Percentiles rank a stretch among this genome's conserved stretches.
Conservation (phyloP, 2,113 vertebrate genomes). For the Ardeotis arabs region DNA sequence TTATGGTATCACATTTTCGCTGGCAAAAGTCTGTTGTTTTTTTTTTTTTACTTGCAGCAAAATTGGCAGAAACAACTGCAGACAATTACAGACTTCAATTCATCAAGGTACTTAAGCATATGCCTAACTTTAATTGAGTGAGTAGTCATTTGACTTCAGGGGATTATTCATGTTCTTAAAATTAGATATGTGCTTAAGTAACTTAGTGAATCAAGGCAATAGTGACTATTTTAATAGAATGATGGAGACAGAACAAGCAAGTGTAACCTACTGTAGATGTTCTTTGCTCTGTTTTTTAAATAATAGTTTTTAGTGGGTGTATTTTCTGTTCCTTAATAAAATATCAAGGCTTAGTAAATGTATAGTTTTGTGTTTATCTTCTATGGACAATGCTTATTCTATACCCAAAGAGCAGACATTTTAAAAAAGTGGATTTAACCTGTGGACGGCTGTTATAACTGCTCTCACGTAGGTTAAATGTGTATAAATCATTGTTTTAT, state of each 20-base stretch:
- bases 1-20: neutral
- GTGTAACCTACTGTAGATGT: neutral
- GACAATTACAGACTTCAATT: slow-evolving; percentile 44
- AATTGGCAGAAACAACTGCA: slow-evolving; percentile 50
- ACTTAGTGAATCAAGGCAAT: slow-evolving; percentile 17
- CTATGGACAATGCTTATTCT: neutral
- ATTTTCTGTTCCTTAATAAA: neutral
- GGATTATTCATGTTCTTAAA: slow-evolving; percentile 26
- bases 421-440: neutral
- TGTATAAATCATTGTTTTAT: slow-evolving; percentile 22
- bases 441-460: neutral
- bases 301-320: neutral
- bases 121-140: slow-evolving; percentile 40
- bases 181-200: slow-evolving; percentile 17
- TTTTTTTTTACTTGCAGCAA: neutral
- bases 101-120: slow-evolving; percentile 40
- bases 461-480: neutral
- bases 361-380: neutral
- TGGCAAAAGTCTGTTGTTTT: neutral
- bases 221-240: neutral
- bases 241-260: neutral
- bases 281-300: neutral
- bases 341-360: neutral
- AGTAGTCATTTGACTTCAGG: slow-evolving; percentile 39
- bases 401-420: neutral